phyloP scores from a whole-genome alignment of 92 coral and sea anemone genomes.

The Parazoanthus darwini region DNA sequence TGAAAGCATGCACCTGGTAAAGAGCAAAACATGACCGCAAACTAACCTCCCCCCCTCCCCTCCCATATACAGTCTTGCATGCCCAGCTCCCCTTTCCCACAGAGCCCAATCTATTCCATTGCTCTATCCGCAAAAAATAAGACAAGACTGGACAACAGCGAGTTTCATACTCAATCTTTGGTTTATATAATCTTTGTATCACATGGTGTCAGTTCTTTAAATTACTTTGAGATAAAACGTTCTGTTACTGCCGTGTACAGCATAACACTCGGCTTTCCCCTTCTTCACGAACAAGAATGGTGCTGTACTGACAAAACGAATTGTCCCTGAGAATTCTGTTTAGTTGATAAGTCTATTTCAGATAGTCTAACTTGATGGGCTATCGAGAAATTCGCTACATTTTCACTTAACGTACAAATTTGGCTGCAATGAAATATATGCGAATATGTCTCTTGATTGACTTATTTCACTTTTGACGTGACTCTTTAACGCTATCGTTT shows the following conservation, averaged over 20 bases:
- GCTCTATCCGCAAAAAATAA: no score
- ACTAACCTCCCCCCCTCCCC: no score
- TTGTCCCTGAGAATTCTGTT: neutral
- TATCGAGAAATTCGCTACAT: neutral
- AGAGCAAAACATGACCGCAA: no score
- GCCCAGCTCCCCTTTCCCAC: no score
- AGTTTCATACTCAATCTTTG: neutral
- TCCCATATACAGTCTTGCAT: no score
- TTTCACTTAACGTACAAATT: neutral
- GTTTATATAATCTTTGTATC: neutral
- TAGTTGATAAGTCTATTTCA: neutral
- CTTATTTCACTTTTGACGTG: no score
- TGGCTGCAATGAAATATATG: neutral
- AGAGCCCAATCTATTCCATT: no score
- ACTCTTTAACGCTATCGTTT: no score
- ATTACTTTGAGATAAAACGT: neutral
- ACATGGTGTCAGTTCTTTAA: neutral
- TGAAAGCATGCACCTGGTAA: no score
- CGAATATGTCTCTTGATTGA: no score
- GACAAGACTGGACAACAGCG: neutral
- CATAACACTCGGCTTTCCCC: neutral
- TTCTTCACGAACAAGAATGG: neutral
- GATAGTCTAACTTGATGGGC: neutral
- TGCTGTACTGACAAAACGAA: neutral
- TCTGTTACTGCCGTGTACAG: neutral